A percentile compares a stretch with the other conserved stretches of the same genome.
Conservation (phyloP, 2,113 vertebrate species). For the Tringa solitaria region DNA sequence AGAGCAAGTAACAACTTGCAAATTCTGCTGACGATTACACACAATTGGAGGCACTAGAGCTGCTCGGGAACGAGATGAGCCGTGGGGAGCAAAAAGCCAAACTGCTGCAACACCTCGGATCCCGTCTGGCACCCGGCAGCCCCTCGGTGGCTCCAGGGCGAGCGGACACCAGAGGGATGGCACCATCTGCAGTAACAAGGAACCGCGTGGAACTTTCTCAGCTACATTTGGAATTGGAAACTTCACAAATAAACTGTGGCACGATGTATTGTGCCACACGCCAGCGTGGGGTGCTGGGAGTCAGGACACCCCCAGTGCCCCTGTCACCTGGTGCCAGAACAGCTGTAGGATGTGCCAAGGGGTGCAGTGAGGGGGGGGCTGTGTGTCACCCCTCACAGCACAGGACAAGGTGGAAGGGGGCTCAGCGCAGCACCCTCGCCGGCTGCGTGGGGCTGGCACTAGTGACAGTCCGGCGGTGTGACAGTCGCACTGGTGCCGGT, state of each 20-base stretch:
- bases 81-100: background rate
- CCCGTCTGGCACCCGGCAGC: background rate
- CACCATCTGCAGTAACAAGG: background rate
- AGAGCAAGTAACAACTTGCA: background rate
- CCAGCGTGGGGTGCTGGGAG: background rate
- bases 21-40: background rate
- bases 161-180: background rate
- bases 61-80: background rate
- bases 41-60: background rate
- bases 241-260: background rate
- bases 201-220: no score
- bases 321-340: fast-evolving
- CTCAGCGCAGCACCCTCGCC: fast-evolving
- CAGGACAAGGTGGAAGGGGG: background rate
- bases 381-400: no score
- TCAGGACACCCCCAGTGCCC: no score
- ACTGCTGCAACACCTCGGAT: background rate
- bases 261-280: fast-evolving
- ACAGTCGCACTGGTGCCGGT: background rate
- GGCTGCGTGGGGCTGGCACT: background rate
- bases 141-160: background rate
- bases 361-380: background rate
- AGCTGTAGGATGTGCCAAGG: background rate
- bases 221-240: background rate
- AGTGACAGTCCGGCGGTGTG: background rate